Evolutionary conservation across 2,888 invertebrate genomes (phyloP).

Genomic region (Ariolimax columbianus): DNA sequence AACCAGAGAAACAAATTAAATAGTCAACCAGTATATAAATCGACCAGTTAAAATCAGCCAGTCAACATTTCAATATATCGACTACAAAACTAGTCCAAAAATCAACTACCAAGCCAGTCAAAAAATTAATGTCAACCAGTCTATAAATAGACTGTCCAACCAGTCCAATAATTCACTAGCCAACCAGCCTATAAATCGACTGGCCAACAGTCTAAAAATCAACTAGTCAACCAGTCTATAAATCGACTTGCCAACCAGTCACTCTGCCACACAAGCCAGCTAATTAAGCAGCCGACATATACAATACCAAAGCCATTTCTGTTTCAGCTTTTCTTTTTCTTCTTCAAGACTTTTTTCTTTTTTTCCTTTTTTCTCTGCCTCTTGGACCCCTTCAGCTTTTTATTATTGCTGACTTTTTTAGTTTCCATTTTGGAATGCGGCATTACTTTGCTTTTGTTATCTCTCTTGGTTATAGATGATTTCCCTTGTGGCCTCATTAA

Average conservation of each 20-base stretch:
- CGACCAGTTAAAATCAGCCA: no score
- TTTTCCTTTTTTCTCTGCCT: constrained; percentile 21
- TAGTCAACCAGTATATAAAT: no score
- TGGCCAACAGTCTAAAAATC: no score
- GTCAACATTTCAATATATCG: no score
- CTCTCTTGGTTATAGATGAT: neutral
- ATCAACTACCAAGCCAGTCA: no score
- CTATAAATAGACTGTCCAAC: no score
- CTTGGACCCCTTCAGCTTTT: constrained; percentile 21
- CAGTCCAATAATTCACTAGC: no score
- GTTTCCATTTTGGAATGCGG: neutral
- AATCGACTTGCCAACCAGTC: neutral
- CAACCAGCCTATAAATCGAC: no score
- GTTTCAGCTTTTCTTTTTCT: constrained; percentile 4
- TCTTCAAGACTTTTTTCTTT: constrained; percentile 13
- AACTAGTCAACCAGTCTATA: neutral
- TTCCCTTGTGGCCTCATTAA: neutral
- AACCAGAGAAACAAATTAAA: no score
- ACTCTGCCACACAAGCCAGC: neutral
- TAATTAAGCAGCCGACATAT: neutral
- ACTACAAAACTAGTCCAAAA: no score
- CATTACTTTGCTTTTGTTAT: constrained; percentile 5
- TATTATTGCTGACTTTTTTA: neutral
- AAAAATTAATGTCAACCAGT: no score
- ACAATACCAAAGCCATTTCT: neutral